phyloP scores from a whole-genome alignment of 2,888 invertebrate genomes.

The Malachius bipustulatus region DNA sequence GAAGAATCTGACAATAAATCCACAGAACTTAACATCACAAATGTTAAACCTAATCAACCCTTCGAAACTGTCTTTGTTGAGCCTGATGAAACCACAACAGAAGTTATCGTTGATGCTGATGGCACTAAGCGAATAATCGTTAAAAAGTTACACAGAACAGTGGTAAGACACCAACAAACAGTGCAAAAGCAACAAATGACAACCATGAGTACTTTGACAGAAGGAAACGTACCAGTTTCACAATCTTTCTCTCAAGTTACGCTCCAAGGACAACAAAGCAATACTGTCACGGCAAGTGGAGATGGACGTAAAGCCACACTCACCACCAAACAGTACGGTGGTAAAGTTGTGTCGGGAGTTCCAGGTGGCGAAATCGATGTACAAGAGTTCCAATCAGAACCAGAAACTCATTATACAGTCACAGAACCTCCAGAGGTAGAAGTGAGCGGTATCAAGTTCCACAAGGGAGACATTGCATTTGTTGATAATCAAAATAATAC shows the following conservation, averaged over 20 bases:
- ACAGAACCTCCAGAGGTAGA: constrained; percentile 38
- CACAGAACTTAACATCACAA: constrained; percentile 59
- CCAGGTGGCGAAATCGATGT: constrained; percentile 51
- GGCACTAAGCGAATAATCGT: constrained; percentile 71
- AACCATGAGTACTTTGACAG: constrained; percentile 41
- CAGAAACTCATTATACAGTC: constrained; percentile 46
- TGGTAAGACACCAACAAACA: constrained; percentile 54
- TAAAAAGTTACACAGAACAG: constrained; percentile 56
- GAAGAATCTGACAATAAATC: constrained; percentile 41
- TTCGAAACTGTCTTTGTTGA: constrained; percentile 73
- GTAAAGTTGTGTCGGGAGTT: constrained; percentile 49
- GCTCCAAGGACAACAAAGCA: constrained; percentile 52
- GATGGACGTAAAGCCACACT: constrained; percentile 52
- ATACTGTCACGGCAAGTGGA: constrained; percentile 44
- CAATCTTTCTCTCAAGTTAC: constrained; percentile 39
- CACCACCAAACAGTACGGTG: constrained; percentile 51
- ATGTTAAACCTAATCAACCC: constrained; percentile 55
- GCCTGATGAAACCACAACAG: constrained; percentile 72
- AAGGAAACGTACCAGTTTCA: constrained; percentile 45
- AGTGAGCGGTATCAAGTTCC: constrained; percentile 32
- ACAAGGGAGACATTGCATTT: constrained; percentile 36
- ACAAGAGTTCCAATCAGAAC: constrained; percentile 53
- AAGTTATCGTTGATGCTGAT: constrained; percentile 68
- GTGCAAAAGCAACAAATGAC: constrained; percentile 50
- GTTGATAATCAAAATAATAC: constrained; percentile 30